Conservation (phyloP, 2,888 invertebrate species). For the Eumerus sabulonum region DNA sequence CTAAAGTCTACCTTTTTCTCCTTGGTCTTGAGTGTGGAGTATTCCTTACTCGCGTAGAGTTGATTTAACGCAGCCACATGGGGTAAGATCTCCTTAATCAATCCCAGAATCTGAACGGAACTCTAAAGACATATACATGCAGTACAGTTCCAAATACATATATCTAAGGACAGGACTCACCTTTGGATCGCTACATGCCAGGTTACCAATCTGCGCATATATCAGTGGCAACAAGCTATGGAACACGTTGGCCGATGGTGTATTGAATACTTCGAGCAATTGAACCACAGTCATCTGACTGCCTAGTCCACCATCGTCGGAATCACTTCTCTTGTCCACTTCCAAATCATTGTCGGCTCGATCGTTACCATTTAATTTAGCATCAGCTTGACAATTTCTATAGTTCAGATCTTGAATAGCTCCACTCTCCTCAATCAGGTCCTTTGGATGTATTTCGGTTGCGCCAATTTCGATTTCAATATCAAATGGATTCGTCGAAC, state of each 20-base stretch:
- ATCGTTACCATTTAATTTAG: constrained; percentile 78
- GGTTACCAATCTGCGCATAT: constrained; percentile 90
- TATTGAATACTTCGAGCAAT: constrained; percentile 78
- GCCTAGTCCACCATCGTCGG: constrained; percentile 74
- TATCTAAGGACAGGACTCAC: constrained; percentile 78
- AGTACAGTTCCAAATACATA: neutral
- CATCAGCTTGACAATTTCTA: constrained; percentile 75
- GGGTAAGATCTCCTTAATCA: constrained; percentile 93
- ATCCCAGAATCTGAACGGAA: constrained; percentile 89
- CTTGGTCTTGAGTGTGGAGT: constrained; percentile 52
- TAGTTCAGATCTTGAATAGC: constrained; percentile 75
- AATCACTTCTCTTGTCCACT: constrained; percentile 73
- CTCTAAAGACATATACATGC: constrained; percentile 82
- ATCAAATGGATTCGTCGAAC: constrained; percentile 79
- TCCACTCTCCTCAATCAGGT: constrained; percentile 76
- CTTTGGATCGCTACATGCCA: constrained; percentile 88
- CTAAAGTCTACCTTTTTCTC: constrained; percentile 58
- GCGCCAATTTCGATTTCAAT: constrained; percentile 79
- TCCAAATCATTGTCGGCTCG: constrained; percentile 75
- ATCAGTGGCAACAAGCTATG: constrained; percentile 91
- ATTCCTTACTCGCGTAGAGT: constrained; percentile 78
- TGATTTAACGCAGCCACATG: constrained; percentile 93
- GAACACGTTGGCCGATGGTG: constrained; percentile 80
- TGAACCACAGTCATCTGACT: constrained; percentile 74
- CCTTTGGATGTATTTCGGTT: constrained; percentile 77